Base-by-base conservation (phyloP, 2,888 invertebrate species). In the Dicyrtoma fusca region DNA sequence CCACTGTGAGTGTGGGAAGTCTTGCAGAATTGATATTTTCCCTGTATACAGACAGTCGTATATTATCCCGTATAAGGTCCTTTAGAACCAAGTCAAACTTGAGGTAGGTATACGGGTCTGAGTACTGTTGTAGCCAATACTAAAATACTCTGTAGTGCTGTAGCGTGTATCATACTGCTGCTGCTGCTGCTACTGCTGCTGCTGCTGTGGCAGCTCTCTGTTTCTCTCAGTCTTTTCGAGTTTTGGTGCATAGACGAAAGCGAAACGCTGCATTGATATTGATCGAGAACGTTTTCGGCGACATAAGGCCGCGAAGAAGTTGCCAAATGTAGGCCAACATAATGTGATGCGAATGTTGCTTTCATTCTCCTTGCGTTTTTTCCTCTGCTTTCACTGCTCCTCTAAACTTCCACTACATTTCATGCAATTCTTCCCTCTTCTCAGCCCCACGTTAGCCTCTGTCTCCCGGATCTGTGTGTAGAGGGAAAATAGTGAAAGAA, bases 221-320 rank as follows among this genome's bases (percentile, higher is more conserved):
- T 59, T 26, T 47, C 65, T 57, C 59, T 62, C 45, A 53, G 47
- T 62, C 62, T 62, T 62, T 71, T 72, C 74, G 72, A 77, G 74
- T 74, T 79, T 78, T 80, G 80, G 80, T 80, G 80, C 80, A 80
- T 75, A 78, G 80, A 75, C 76, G 76, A 80, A 77, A 75, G 76
- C 76, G 80, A 78, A 79, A 79, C 79, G 79, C 79, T 80, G 78
- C 78, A 80, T 80, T 78, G 78, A 78, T 78, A 80, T 80, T 78
- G 78, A 80, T 78, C 78, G 78, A 80, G 75, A 72, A 68, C 68
- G 68, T 66, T 62, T 63, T 72, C 62, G 66, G 63, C 66, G 72
- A 69, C 72, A 69, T 72, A 69, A 61, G 72, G 72, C 66, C 57
- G 53, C 55, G 68, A 63, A 64, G 72, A 69, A 71, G 76, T 76